Evolutionary conservation across 2,113 vertebrate genomes (phyloP), one percentile per base, ranked within the genome.

Genomic region (Myxocyprinus asiaticus): DNA sequence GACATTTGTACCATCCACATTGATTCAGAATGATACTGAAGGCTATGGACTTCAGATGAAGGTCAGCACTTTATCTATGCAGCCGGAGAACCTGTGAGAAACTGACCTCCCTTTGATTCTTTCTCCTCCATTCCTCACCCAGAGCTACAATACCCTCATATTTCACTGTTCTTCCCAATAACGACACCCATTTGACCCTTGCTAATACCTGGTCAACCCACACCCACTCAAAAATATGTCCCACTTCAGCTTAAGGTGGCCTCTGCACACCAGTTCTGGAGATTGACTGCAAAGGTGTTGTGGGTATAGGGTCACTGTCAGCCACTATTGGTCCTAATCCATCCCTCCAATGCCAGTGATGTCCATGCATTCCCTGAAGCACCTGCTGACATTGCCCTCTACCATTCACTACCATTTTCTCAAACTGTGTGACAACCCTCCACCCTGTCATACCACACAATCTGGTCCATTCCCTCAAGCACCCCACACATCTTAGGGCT

Each of bases 231-330:
- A n/a, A 42, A 45, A 64, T 33, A 33, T 33, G 62, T 6, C 9
- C 70, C 47, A 48, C 44, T 51, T 8, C 44, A 70, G 66, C 77
- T 69, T 11, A 45, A 72, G 59, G 55, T 33, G 22, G 22, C 3
- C 22, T 33, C 22, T 33, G 22, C 22, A 33, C 22, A 33, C 22
- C 22, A 33, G 22, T 33, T 1, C 22, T 33, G 82, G 84, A 87
- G 90, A 88, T 82, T 67, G 59, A 73, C 83, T 80, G 78, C 83
- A 85, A 70, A 82, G 85, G 85, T 82, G 74, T 89, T 77, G 83
- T 58, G 76, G 48, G 81, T 83, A 83, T 81, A 85, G 87, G 90
- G 88, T 91, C 88, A 85, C 67, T 78, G 80, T 87, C 85, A 81
- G 79, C 22, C 51, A 8, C 68, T 58, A 82, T 82, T 12, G 59